Conservation (phyloP, 1,140 invertebrate genomes). For the Camponotus vicinus region DNA sequence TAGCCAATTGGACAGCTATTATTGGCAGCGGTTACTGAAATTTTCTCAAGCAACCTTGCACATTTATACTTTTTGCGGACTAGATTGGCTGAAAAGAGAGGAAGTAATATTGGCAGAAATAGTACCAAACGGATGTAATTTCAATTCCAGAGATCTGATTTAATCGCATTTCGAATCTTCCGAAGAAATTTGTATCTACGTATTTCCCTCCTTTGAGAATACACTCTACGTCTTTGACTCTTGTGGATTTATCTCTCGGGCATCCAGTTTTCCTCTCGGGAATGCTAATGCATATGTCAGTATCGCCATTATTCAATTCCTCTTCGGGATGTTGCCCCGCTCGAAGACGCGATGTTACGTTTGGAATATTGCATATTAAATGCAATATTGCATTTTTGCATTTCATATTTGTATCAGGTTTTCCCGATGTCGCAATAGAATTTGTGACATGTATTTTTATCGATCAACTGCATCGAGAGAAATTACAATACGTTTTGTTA, state of each 20-base stretch:
- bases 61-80: slow-evolving; percentile 24
- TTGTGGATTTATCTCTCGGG: slow-evolving; percentile 28
- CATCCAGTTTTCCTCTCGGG: background rate
- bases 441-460: slow-evolving; percentile 18
- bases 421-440: slow-evolving; percentile 21
- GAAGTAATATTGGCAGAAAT: background rate
- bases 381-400: background rate
- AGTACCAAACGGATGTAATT: slow-evolving; percentile 28
- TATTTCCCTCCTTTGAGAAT: background rate
- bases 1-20: slow-evolving; percentile 34
- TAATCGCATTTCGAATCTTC: slow-evolving; percentile 45
- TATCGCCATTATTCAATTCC: slow-evolving; percentile 13
- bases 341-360: background rate
- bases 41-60: slow-evolving; percentile 13
- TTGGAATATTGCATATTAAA: slow-evolving; percentile 2
- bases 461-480: slow-evolving; percentile 1
- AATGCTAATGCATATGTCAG: slow-evolving; percentile 5
- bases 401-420: slow-evolving; percentile 33
- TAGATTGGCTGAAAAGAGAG: background rate
- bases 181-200: background rate
- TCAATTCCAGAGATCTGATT: slow-evolving; percentile 59
- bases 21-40: slow-evolving; percentile 24
- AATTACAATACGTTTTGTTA: slow-evolving; percentile 16
- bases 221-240: background rate
- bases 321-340: background rate